Conservation (phyloP, 1,140 invertebrate species). For the Bombus difficillimus region DNA sequence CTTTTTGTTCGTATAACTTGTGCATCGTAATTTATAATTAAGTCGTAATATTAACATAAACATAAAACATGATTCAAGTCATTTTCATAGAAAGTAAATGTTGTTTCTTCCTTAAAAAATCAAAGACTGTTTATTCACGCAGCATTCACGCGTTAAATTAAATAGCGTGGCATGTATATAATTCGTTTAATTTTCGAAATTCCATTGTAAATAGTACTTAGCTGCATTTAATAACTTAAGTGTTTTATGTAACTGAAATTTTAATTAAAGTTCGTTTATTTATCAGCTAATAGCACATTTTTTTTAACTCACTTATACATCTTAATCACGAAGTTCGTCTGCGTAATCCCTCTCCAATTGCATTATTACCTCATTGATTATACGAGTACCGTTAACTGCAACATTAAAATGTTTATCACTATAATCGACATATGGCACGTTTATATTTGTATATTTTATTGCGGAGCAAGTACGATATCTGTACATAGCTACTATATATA, state of each 20-base stretch:
- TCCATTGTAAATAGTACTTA: slow-evolving; percentile 55
- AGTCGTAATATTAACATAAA: not conserved
- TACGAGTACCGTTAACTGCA: slow-evolving; percentile 51
- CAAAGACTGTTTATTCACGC: slow-evolving; percentile 1
- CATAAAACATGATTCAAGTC: not conserved
- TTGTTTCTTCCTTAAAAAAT: not conserved
- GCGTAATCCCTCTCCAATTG: slow-evolving; percentile 53
- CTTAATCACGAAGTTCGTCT: slow-evolving; percentile 45
- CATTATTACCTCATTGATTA: slow-evolving; percentile 33
- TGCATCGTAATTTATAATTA: slow-evolving; percentile 11
- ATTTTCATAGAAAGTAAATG: not conserved
- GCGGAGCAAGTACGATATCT: not conserved
- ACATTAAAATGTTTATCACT: not conserved
- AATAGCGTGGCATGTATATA: slow-evolving; percentile 22
- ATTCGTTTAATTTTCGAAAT: slow-evolving; percentile 2
- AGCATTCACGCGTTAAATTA: not conserved
- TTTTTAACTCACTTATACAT: not conserved
- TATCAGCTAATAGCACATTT: slow-evolving; percentile 33
- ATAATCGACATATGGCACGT: not conserved
- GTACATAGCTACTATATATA: too few relatives aligned
- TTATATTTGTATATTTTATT: not conserved
- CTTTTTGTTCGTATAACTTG: not conserved
- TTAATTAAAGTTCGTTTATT: slow-evolving; percentile 48
- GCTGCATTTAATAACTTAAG: slow-evolving; percentile 17
- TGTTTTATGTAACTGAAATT: slow-evolving; percentile 24